These are phyloP conservation scores for Pantherophis vulpinus DNA, from an alignment of 2,797 vertebrate genomes.

Conservation along the genomic window DNA sequence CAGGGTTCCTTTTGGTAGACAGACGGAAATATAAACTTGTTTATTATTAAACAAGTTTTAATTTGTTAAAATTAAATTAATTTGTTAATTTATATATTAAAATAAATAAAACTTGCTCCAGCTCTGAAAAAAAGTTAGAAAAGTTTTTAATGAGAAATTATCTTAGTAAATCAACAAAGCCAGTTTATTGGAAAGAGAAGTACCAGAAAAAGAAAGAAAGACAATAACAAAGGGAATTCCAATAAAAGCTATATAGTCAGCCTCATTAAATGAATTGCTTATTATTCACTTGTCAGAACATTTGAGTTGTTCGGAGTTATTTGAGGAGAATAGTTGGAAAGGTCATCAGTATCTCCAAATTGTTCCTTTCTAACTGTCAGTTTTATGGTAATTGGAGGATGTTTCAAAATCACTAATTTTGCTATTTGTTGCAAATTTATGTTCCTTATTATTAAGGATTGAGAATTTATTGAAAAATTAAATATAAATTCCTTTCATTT, in stretches of 20 bases:
- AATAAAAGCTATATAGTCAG: not conserved
- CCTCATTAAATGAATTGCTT: not conserved
- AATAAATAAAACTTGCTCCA: not conserved
- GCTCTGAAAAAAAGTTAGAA: not conserved
- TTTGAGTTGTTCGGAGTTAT: not conserved
- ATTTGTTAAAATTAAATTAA: too few relatives aligned
- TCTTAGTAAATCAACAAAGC: not conserved
- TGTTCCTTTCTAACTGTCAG: not conserved
- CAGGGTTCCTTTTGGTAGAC: not conserved
- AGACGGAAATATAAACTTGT: not conserved
- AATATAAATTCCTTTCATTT: not conserved
- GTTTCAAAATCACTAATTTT: not conserved
- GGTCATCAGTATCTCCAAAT: not conserved
- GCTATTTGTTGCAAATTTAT: not conserved
- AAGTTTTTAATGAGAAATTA: not conserved
- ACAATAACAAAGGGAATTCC: not conserved
- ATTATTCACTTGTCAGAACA: not conserved
- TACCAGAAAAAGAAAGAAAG: not conserved
- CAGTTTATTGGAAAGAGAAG: not conserved
- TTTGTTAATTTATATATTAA: not conserved
- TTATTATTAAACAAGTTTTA: not conserved
- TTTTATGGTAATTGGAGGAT: not conserved
- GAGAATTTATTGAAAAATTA: not conserved
- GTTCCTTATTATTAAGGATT: not conserved
- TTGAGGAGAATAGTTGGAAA: not conserved